These are phyloP conservation scores for Tringa solitaria DNA, from an alignment of 2,113 vertebrate species.

Conservation along the genomic window DNA sequence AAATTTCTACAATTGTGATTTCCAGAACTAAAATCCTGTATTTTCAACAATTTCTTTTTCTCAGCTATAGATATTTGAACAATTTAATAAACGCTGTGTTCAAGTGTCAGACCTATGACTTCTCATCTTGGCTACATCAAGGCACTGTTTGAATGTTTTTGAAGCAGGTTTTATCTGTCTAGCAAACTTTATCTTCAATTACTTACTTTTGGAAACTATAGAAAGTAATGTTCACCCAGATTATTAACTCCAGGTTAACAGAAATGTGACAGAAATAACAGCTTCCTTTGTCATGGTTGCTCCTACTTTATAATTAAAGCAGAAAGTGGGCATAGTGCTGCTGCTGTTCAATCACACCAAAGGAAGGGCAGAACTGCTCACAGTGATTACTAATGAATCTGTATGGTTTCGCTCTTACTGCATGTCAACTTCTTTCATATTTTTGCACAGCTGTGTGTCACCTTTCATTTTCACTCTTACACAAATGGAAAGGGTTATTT, in stretches of 20 bases:
- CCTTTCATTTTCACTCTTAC: background rate
- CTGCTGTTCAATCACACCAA: background rate
- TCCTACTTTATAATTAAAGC: background rate
- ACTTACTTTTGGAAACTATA: background rate
- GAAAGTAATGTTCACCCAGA: background rate
- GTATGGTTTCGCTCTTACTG: background rate
- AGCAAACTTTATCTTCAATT: background rate
- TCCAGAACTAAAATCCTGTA: background rate
- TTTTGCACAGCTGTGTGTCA: background rate
- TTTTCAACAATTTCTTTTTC: background rate
- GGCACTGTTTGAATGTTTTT: background rate
- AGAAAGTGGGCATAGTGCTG: background rate
- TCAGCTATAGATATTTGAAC: background rate
- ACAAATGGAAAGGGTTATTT: background rate
- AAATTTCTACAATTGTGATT: background rate
- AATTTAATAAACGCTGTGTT: background rate
- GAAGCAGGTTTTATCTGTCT: background rate
- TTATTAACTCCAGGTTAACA: background rate
- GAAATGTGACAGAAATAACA: background rate
- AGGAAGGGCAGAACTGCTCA: background rate
- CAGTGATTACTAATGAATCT: background rate
- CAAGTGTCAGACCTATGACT: background rate
- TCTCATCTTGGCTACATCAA: background rate
- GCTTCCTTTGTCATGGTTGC: background rate
- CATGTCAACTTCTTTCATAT: background rate